These are phyloP conservation scores for Eurystomus glaucurus DNA, from an alignment of 2,797 vertebrate species.

Conservation along the genomic window DNA sequence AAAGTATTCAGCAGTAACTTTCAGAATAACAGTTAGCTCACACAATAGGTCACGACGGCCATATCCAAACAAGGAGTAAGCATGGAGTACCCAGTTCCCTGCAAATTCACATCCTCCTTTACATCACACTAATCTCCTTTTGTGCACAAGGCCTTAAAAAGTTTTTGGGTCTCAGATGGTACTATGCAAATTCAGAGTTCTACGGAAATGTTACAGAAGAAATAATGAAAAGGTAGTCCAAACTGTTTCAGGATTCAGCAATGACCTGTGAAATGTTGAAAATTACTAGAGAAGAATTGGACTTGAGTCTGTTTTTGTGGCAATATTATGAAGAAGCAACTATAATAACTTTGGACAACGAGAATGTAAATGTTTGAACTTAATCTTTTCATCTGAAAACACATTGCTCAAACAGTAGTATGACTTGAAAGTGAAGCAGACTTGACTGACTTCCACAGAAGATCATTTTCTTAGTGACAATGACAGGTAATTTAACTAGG, in stretches of 20 bases:
- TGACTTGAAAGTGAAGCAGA: constrained; percentile 13
- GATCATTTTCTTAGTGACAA: not conserved
- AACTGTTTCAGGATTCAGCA: not conserved
- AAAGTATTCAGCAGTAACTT: not conserved
- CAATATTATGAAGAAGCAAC: not conserved
- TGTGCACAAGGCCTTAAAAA: not conserved
- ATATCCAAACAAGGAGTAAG: not conserved
- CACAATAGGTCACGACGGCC: not conserved
- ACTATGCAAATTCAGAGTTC: not conserved
- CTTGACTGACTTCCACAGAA: not conserved
- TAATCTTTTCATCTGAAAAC: constrained; percentile 22
- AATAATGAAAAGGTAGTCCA: not conserved
- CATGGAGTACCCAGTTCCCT: not conserved
- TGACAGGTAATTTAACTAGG: constrained; percentile 26
- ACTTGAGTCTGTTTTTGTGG: not conserved
- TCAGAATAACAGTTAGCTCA: not conserved
- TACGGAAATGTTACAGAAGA: not conserved
- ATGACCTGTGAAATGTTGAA: not conserved
- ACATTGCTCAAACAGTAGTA: not conserved
- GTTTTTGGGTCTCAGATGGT: not conserved
- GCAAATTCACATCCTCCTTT: not conserved
- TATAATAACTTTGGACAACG: not conserved
- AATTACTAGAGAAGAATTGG: not conserved
- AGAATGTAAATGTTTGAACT: constrained; percentile 14
- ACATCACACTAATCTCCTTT: not conserved